Conservation (phyloP, 2,888 invertebrate genomes). For the Melinopterus prodromus region DNA sequence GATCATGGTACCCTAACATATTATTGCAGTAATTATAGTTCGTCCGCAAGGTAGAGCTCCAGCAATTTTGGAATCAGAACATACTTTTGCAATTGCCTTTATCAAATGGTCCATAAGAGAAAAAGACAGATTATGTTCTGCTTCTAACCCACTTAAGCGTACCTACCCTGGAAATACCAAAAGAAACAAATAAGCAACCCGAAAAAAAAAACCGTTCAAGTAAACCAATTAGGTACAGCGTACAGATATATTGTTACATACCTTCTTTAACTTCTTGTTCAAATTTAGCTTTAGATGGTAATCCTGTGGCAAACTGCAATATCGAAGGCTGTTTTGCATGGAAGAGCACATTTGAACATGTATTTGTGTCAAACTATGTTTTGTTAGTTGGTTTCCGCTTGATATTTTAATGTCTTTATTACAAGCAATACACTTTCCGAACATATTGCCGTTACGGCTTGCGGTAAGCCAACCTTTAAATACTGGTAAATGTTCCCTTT, state of each 20-base stretch:
- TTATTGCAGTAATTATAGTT: slow-evolving; percentile 20
- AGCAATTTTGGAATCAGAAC: slow-evolving; percentile 26
- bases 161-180: slow-evolving; percentile 9
- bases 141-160: not conserved
- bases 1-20: slow-evolving; percentile 6
- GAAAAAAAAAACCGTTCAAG: not conserved
- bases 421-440: slow-evolving; percentile 7
- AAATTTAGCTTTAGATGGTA: not conserved
- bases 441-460: not conserved
- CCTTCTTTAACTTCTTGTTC: slow-evolving; percentile 14
- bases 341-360: not conserved
- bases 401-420: slow-evolving; percentile 16
- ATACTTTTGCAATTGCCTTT: slow-evolving; percentile 13
- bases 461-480: slow-evolving; percentile 13
- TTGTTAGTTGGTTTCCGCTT: slow-evolving; percentile 6
- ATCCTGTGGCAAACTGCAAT: slow-evolving; percentile 10
- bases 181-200: not conserved
- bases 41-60: slow-evolving; percentile 6
- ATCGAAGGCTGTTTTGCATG: not conserved
- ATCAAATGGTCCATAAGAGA: slow-evolving; percentile 9
- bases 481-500: not conserved
- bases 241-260: slow-evolving; percentile 8
- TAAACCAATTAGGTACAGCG: slow-evolving; percentile 8
- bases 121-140: slow-evolving; percentile 18
- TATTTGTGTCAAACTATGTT: not conserved